phyloP scores from a whole-genome alignment of 2,888 invertebrate genomes.

The Pollenia angustigena region DNA sequence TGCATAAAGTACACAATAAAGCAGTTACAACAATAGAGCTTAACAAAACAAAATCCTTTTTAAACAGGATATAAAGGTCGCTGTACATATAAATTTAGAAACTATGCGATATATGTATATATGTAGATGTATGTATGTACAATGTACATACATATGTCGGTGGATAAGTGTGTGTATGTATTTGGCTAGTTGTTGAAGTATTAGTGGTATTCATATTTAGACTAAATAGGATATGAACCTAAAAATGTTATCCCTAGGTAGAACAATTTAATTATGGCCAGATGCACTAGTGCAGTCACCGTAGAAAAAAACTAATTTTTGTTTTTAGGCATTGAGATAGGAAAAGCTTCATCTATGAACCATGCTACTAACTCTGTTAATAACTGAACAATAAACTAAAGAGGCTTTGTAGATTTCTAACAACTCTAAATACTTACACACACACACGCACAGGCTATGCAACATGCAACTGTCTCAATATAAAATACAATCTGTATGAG shows the following conservation, averaged over 20 bases:
- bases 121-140: too few relatives aligned
- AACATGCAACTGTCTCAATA: neutral
- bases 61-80: slow-evolving; percentile 50
- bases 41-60: slow-evolving; percentile 60
- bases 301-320: too few relatives aligned
- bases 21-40: slow-evolving; percentile 50
- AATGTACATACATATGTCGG: too few relatives aligned
- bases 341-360: too few relatives aligned
- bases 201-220: neutral
- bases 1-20: slow-evolving; percentile 2
- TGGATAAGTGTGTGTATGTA: neutral
- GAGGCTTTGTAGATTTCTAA: slow-evolving; percentile 36
- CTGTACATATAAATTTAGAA: slow-evolving; percentile 9
- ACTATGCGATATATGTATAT: neutral
- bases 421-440: neutral
- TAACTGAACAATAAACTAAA: slow-evolving; percentile 17
- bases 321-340: too few relatives aligned
- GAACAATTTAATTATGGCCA: too few relatives aligned
- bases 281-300: too few relatives aligned
- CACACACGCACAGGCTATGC: neutral
- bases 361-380: neutral
- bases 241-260: too few relatives aligned
- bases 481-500: neutral
- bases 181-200: neutral
- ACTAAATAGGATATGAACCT: too few relatives aligned